Base-by-base conservation (phyloP, 2,113 vertebrate species). In the Actenoides hombroni region DNA sequence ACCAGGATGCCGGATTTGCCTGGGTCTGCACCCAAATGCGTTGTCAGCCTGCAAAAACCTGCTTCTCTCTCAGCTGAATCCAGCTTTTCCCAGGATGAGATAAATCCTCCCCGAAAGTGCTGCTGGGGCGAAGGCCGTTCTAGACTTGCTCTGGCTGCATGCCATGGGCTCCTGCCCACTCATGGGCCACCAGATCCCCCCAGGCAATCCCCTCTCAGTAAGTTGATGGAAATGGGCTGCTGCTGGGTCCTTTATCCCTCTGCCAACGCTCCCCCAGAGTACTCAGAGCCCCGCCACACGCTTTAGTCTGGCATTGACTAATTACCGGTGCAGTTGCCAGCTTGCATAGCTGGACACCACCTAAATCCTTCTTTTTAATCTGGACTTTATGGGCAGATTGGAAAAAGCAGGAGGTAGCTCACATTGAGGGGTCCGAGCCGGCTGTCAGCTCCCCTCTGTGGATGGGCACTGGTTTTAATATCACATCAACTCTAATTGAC, bases 261-360 rank as follows among this genome's bases (percentile, higher is more conserved):
- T 2, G 2, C 80, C 83, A 28, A 0, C 10, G 0, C 61, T 24
- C 26, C 46, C 31, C 21, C 0, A 0, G 28, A 16, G 67, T 48
- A 8, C 59, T 29, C 25, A 2, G 37, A 15, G 6, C 59, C 46
- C 40, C 1, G 0, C 28, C 64, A 35, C 46, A 9, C 12, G 40
- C 83, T 63, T 69, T 13, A 49, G 24, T 44, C 64, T 17, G 37
- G 48, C 64, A 5, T 25, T 9, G n/a, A 5, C 24, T 24, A 18
- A 53, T 19, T 10, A 51, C 10, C 1, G 1, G 18, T 15, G 9
- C 2, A 1, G 46, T 5, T 68, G 71, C 48, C 67, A 57, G 73
- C 40, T 31, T 61, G 54, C 29, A 60, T 28, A 78, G 65, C 59
- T 63, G 67, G 70, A 35, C 51, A 54, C 20, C 37, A 16, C 16